Conservation (phyloP, 2,797 vertebrate species). For the Moxostoma hubbsi region DNA sequence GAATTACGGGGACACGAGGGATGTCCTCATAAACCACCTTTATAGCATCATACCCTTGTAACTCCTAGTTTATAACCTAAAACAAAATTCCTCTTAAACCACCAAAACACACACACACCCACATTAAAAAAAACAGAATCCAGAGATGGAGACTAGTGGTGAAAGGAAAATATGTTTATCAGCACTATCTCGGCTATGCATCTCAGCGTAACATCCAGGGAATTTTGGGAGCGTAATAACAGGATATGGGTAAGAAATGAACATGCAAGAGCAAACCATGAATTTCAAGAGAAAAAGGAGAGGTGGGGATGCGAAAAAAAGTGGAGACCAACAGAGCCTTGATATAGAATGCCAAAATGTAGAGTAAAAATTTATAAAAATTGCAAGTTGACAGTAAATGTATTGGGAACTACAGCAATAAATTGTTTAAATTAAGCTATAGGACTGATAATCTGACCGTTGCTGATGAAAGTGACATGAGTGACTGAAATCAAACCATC, state of each 20-base stretch:
- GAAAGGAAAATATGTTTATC: constrained; percentile 52
- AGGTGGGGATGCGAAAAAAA: neutral
- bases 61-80: no score
- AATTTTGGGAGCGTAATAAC: constrained; percentile 30
- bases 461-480: no score
- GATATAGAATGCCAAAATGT: neutral
- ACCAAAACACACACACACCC: neutral
- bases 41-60: no score
- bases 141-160: constrained; percentile 21
- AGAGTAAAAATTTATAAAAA: neutral
- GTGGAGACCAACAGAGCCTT: neutral
- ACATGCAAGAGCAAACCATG: constrained; percentile 15
- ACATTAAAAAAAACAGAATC: neutral
- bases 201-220: constrained; percentile 48
- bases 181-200: constrained; percentile 53
- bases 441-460: no score
- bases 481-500: no score
- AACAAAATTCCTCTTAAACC: no score
- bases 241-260: constrained; percentile 17
- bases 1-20: no score
- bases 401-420: no score
- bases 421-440: no score
- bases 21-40: no score
- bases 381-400: no score
- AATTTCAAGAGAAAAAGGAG: constrained; percentile 28